Conservation (phyloP, 2,888 invertebrate species). For the Dorcus hopei region DNA sequence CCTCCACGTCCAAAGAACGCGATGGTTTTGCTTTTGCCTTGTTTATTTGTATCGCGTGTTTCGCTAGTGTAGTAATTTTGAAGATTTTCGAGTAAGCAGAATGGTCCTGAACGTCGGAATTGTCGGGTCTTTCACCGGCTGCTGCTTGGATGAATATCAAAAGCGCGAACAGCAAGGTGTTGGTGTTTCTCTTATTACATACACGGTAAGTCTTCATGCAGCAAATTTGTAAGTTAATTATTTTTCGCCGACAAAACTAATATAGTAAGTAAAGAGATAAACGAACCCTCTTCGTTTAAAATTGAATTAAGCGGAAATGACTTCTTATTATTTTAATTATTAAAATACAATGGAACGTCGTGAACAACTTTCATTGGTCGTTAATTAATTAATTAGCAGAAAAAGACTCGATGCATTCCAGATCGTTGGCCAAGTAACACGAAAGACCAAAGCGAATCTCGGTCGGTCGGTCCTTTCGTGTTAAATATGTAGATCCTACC, state of each 20-base stretch:
- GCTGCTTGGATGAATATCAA: constrained; percentile 35
- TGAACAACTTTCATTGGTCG: background rate
- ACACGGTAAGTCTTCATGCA: constrained; percentile 38
- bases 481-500: too few relatives aligned
- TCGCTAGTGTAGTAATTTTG: background rate
- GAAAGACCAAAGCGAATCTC: too few relatives aligned
- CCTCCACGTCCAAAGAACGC: background rate
- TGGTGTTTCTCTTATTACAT: constrained; percentile 39
- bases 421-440: too few relatives aligned
- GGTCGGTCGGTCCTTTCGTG: too few relatives aligned
- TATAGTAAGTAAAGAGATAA: background rate
- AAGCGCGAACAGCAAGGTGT: constrained; percentile 35
- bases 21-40: background rate
- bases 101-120: constrained; percentile 45
- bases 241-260: too few relatives aligned
- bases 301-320: background rate
- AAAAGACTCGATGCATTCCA: too few relatives aligned
- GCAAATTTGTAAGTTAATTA: background rate
- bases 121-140: constrained; percentile 40
- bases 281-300: background rate
- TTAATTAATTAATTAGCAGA: too few relatives aligned
- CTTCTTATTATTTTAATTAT: background rate
- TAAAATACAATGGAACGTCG: background rate
- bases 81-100: constrained; percentile 10
- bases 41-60: background rate